A percentile compares a stretch with the other conserved stretches of the same genome.
Conservation (phyloP, 2,888 invertebrate species). For the Brachyptera risi region DNA sequence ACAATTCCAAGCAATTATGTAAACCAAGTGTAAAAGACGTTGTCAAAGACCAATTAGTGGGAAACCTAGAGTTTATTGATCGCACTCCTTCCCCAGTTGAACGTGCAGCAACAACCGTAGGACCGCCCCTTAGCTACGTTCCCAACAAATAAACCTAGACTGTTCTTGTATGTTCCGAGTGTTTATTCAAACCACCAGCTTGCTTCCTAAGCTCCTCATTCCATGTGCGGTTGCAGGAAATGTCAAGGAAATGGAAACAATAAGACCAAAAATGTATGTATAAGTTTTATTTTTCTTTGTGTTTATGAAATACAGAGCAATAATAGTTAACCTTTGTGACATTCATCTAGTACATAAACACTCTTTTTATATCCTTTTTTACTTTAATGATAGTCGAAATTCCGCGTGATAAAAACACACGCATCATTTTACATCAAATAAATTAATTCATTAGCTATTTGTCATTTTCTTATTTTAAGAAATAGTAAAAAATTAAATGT, state of each 20-base stretch:
- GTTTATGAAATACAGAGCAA: background rate
- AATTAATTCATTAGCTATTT: slow-evolving; percentile 2
- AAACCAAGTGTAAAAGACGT: no score
- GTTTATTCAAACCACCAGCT: no score
- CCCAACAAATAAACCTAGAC: no score
- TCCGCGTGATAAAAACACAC: slow-evolving; percentile 5
- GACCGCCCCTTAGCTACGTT: no score
- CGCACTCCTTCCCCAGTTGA: slow-evolving; percentile 10
- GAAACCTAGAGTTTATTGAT: slow-evolving; percentile 16
- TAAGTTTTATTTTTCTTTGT: slow-evolving; percentile 13
- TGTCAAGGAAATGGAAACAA: no score
- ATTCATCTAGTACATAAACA: slow-evolving; percentile 4
- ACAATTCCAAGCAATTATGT: no score
- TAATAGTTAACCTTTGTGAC: background rate
- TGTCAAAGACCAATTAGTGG: background rate
- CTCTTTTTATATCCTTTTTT: no score
- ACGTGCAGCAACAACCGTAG: background rate
- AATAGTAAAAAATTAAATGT: slow-evolving; percentile 19
- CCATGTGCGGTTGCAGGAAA: no score
- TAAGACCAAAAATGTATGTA: no score
- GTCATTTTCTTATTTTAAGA: background rate
- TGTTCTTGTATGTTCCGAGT: no score
- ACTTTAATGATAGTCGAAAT: no score
- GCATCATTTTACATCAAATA: background rate
- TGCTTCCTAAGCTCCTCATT: no score